Evolutionary conservation across 2,888 invertebrate species (phyloP), one percentile per base, ranked within the genome.

Genomic region (Tolmerus cingulatus): DNA sequence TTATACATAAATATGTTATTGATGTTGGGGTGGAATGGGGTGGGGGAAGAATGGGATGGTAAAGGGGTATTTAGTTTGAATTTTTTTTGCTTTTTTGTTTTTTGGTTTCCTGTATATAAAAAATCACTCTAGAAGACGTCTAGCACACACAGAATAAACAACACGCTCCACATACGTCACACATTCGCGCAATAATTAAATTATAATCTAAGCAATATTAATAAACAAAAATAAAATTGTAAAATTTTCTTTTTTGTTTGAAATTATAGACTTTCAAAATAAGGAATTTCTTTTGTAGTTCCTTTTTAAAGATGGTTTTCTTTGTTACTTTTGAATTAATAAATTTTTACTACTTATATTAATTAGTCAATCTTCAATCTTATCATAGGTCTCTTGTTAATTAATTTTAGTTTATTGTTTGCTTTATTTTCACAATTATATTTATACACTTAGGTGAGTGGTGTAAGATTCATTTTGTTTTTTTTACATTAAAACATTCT

Each of bases 301-400:
- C 66, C 23, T 66, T 23, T 66, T 51, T 66, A 66, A 66, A 27
- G 66, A 66, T 66, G 27, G 5, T 66, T 66, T 66, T 12, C 12
- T 66, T 76, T 37, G 16, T 79, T 37, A 2, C 40, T 40, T 40
- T 84, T 34, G 7, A 84, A 84, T 84, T 84, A 84, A 84, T 84
- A 66, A 57, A 84, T 84, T 84, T 84, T 84, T 84, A 84, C 84
- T 84, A 84, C 84, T 84, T 84, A 84, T 40, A 34, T 34, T 34
- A 66, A 12, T 84, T 74, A 66, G 19, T 84, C 51, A 27, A 40
- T 84, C 74, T 66, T 84, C 37, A 23, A 27, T 66, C 37, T 40
- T 84, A 66, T 66, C 27, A 27, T 66, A 66, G 66, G 12, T 66
- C 27, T 23, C 40, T 84, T 84, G 4, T 40, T 79, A 46, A 16